Conservation (phyloP, 2,113 vertebrate genomes). For the Phaetusa simplex region DNA sequence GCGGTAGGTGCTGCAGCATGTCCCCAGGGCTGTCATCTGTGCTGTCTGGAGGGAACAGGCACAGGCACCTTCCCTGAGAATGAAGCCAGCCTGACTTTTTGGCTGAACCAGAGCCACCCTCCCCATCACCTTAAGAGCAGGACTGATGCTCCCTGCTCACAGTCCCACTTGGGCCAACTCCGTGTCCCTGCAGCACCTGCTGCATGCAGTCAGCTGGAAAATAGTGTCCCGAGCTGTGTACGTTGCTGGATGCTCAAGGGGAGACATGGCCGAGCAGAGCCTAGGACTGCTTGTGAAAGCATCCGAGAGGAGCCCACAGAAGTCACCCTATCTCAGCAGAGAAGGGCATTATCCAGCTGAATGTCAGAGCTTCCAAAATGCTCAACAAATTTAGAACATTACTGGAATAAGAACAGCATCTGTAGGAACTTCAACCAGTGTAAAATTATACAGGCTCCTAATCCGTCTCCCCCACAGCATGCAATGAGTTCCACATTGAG, state of each 20-base stretch:
- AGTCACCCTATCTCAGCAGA: neutral
- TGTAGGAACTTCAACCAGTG: neutral
- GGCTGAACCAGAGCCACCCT: neutral
- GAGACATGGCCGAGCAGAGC: neutral
- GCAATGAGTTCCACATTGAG: neutral
- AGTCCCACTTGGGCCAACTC: neutral
- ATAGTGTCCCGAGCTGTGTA: neutral
- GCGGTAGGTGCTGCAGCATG: fast-evolving
- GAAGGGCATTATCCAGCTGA: neutral
- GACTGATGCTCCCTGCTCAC: neutral
- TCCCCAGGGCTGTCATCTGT: neutral
- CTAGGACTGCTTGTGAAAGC: neutral
- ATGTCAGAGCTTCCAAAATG: constrained; percentile 24
- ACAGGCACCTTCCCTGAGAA: neutral
- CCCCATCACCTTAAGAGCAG: neutral
- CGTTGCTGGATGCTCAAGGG: neutral
- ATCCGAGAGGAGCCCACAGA: neutral
- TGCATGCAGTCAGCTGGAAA: neutral
- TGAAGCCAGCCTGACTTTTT: neutral
- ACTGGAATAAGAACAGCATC: constrained; percentile 32
- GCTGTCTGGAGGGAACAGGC: neutral
- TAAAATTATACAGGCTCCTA: constrained; percentile 38
- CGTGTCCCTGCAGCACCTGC: neutral
- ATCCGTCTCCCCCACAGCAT: neutral
- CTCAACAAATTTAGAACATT: constrained; percentile 44